Evolutionary conservation across 2,797 vertebrate species (phyloP).

Genomic region (Tauraco hartlaubi): DNA sequence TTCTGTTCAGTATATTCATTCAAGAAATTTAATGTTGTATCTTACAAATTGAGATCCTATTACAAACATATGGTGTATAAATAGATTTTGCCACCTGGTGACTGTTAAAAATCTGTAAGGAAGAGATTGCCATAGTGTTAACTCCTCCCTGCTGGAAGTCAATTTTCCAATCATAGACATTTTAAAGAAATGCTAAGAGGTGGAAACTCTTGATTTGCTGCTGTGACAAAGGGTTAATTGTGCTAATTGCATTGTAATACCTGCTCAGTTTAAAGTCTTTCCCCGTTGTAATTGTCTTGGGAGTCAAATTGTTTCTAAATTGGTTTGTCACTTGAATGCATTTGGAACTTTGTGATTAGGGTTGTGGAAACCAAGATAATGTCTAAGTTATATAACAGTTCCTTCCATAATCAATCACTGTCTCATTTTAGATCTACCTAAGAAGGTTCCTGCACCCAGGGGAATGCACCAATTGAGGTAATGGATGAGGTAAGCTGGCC

Average conservation of each 20-base stretch:
- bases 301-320: slow-evolving; percentile 75
- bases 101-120: slow-evolving; percentile 57
- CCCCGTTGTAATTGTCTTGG: slow-evolving; percentile 65
- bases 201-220: slow-evolving; percentile 45
- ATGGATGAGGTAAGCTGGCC: slow-evolving; percentile 47
- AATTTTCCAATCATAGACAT: slow-evolving; percentile 39
- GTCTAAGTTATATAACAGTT: slow-evolving; percentile 62
- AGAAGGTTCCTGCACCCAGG: slow-evolving; percentile 19
- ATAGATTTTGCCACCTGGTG: slow-evolving; percentile 74
- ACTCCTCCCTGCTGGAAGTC: slow-evolving; percentile 63
- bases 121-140: slow-evolving; percentile 49
- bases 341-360: slow-evolving; percentile 62
- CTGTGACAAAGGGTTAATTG: slow-evolving; percentile 67
- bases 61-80: slow-evolving; percentile 75
- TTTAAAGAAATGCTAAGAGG: slow-evolving; percentile 49
- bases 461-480: background rate
- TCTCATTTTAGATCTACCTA: slow-evolving; percentile 58
- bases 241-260: slow-evolving; percentile 62
- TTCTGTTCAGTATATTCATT: slow-evolving; percentile 75
- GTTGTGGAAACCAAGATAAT: slow-evolving; percentile 39
- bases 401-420: slow-evolving; percentile 62
- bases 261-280: slow-evolving; percentile 63
- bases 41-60: slow-evolving; percentile 60
- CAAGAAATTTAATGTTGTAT: slow-evolving; percentile 64
- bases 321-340: slow-evolving; percentile 65